Evolutionary conservation across 2,113 vertebrate genomes (phyloP).

Genomic region (Spizaetus ornatus): DNA sequence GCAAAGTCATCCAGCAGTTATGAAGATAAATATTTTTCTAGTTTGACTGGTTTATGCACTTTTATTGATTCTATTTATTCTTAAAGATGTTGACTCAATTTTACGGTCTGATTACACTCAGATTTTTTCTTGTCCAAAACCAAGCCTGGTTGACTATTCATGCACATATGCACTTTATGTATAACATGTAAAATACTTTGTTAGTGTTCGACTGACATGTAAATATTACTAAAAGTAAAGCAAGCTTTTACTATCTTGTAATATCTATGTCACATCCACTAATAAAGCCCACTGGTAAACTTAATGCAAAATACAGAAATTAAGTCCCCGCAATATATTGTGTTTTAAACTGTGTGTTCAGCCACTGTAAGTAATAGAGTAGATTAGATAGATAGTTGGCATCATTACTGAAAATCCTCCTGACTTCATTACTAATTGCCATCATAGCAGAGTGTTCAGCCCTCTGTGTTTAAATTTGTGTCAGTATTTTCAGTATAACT

Average conservation of each 20-base stretch:
- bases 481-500: not conserved
- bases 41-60: not conserved
- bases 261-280: not conserved
- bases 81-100: not conserved
- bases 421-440: not conserved
- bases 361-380: not conserved
- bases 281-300: not conserved
- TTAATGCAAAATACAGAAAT: not conserved
- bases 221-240: not conserved
- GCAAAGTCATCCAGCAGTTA: not conserved
- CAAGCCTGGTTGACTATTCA: not conserved
- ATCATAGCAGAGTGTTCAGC: not conserved
- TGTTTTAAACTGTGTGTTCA: not conserved
- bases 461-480: not conserved
- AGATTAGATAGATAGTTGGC: not conserved
- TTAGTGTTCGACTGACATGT: not conserved
- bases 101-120: not conserved
- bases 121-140: not conserved
- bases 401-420: not conserved
- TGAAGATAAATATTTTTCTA: not conserved
- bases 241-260: not conserved
- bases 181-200: not conserved
- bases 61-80: not conserved
- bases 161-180: not conserved
- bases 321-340: not conserved